Evolutionary conservation across 2,888 invertebrate genomes (phyloP).

Genomic region (Meloe dianella): DNA sequence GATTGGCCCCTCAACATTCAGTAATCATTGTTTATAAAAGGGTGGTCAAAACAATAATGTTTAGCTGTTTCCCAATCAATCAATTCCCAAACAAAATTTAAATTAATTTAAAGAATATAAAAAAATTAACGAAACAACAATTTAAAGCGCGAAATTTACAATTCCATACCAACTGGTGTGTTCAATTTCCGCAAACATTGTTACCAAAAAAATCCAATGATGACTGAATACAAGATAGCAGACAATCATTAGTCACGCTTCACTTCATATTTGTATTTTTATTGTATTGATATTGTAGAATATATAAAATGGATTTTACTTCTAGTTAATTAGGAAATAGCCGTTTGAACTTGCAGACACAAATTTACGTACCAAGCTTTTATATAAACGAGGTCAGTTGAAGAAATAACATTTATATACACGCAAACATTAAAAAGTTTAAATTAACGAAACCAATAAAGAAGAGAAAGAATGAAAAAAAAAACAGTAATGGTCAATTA

Average conservation of each 20-base stretch:
- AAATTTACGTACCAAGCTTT: not conserved
- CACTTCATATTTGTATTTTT: too few species aligned
- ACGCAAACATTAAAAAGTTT: not conserved
- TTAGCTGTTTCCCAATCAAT: too few species aligned
- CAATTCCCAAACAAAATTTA: too few species aligned
- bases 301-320: not conserved
- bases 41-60: slow-evolving; percentile 25
- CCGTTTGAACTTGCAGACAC: not conserved
- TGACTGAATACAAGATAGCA: not conserved
- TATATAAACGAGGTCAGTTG: too few species aligned
- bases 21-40: not conserved
- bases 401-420: not conserved
- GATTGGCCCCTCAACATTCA: not conserved
- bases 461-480: not conserved
- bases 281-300: not conserved
- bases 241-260: not conserved
- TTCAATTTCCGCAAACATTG: slow-evolving; percentile 8
- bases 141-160: slow-evolving; percentile 6
- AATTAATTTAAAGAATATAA: not conserved
- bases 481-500: not conserved
- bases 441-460: not conserved
- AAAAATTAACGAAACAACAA: not conserved
- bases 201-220: not conserved
- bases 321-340: not conserved
- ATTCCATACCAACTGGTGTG: not conserved